Evolutionary conservation across 92 coral and sea anemone species (phyloP).

Genomic region (Epizoanthus ramosus): DNA sequence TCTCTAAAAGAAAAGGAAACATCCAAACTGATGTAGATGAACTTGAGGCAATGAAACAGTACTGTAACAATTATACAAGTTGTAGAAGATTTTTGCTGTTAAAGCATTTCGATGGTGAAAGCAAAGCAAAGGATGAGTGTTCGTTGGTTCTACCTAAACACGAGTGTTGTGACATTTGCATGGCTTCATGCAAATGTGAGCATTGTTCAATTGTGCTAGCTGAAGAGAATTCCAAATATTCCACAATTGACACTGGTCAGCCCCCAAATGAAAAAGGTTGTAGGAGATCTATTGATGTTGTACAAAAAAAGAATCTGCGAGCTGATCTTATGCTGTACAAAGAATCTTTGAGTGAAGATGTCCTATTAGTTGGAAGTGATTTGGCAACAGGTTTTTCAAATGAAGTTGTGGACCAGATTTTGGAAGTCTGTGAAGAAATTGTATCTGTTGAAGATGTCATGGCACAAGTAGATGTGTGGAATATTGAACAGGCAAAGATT

Average conservation of each 20-base stretch:
- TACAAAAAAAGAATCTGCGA: conserved; percentile 1
- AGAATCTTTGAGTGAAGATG: conserved; percentile 36
- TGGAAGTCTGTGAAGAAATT: conserved; percentile 21
- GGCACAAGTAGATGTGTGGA: conserved; percentile 25
- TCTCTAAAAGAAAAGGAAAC: background rate
- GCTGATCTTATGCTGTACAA: conserved; percentile 8
- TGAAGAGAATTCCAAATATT: background rate
- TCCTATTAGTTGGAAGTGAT: conserved; percentile 27
- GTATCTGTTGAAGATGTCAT: conserved; percentile 24
- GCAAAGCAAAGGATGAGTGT: conserved; percentile 37
- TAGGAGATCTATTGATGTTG: conserved; percentile 5
- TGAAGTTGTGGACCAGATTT: conserved; percentile 37
- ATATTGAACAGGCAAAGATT: conserved; percentile 10
- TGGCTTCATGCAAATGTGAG: conserved; percentile 43
- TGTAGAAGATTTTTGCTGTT: conserved; percentile 38
- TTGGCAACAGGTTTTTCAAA: conserved; percentile 43
- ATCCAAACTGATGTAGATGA: conserved; percentile 24
- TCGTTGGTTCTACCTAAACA: conserved; percentile 39
- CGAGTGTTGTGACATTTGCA: conserved; percentile 55
- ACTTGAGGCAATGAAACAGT: background rate
- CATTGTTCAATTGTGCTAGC: background rate
- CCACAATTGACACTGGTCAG: background rate
- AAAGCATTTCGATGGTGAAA: conserved; percentile 46
- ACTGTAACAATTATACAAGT: conserved; percentile 28
- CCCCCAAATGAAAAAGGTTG: conserved; percentile 1